These are phyloP conservation scores for Drosophila mercatorum DNA, from an alignment of 2,888 invertebrate genomes.

Conservation along the genomic window DNA sequence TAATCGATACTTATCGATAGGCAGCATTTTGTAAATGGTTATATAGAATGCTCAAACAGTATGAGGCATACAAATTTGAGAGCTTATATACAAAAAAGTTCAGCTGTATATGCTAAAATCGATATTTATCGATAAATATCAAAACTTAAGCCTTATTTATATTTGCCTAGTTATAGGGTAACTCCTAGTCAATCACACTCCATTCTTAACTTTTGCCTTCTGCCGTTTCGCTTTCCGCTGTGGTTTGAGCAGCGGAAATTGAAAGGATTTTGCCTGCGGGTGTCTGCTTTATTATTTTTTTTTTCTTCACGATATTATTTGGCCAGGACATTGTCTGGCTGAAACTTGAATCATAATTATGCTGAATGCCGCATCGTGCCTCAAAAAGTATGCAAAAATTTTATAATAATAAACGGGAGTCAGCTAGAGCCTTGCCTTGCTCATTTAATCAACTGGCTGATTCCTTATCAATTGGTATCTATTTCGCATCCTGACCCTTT, in stretches of 20 bases:
- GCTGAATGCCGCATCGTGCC: slow-evolving; percentile 18
- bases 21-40: no score
- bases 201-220: not conserved
- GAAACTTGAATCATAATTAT: slow-evolving; percentile 69
- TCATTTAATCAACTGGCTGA: slow-evolving; percentile 33
- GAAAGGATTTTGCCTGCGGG: slow-evolving; percentile 62
- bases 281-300: not conserved
- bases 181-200: not conserved
- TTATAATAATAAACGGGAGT: no score
- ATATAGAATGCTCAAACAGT: no score
- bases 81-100: no score
- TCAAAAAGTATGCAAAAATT: slow-evolving; percentile 14
- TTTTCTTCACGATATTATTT: not conserved
- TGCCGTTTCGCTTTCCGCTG: slow-evolving; percentile 14
- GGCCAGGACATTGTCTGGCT: slow-evolving; percentile 48
- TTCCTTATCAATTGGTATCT: slow-evolving; percentile 53
- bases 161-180: not conserved
- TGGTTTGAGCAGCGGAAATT: slow-evolving; percentile 60
- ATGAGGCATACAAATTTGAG: no score
- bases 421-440: not conserved
- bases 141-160: no score
- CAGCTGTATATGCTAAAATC: no score
- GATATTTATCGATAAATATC: no score
- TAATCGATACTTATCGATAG: not conserved
- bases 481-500: slow-evolving; percentile 43